Conservation (phyloP, 2,113 vertebrate genomes). For the Microcebus jonahi region DNA sequence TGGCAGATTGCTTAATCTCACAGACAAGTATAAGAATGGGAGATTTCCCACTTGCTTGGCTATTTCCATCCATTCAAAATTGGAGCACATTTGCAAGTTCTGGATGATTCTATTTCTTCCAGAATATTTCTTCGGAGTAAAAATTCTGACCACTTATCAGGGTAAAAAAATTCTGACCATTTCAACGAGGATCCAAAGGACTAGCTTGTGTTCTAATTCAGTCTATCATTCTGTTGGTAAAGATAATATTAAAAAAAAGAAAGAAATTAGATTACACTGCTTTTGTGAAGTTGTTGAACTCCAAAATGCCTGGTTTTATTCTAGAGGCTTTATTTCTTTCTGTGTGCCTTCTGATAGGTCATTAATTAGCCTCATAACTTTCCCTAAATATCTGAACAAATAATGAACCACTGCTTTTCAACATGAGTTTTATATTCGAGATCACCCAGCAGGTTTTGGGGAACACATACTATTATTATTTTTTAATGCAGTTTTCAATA, state of each 20-base stretch:
- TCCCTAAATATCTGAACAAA: not conserved
- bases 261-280: not conserved
- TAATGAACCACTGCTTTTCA: not conserved
- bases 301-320: not conserved
- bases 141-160: not conserved
- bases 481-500: slow-evolving; percentile 47
- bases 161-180: not conserved
- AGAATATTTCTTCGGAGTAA: slow-evolving; percentile 28
- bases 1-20: not conserved
- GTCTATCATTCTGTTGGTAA: not conserved
- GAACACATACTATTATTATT: not conserved
- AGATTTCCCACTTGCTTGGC: not conserved
- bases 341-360: not conserved
- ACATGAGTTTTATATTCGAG: slow-evolving; percentile 1
- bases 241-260: not conserved
- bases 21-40: not conserved
- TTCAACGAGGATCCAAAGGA: not conserved
- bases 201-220: not conserved
- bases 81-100: not conserved
- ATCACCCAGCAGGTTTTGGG: not conserved
- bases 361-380: not conserved
- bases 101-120: slow-evolving; percentile 46
- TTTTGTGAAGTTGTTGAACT: not conserved
- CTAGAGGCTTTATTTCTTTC: not conserved
- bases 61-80: slow-evolving; percentile 38